Percentiles rank a stretch among this genome's conserved stretches.
Conservation (phyloP, 2,113 vertebrate species). For the Pteronura brasiliensis region DNA sequence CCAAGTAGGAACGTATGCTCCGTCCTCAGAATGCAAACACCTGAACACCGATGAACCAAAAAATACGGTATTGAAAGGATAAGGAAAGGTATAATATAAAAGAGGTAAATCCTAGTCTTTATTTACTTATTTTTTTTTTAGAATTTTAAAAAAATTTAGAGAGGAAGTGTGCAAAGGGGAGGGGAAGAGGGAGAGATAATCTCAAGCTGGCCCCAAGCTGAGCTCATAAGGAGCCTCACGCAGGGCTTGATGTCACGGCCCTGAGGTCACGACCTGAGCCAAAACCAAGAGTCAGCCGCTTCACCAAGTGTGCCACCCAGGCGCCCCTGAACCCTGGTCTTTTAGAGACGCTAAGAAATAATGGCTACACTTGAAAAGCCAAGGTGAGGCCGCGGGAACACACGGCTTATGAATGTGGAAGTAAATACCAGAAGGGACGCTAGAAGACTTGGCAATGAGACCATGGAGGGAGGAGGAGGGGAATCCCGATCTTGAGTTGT, state of each 20-base stretch:
- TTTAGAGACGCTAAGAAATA: neutral
- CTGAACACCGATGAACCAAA: neutral
- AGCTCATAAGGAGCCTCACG: neutral
- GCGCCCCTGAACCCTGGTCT: neutral
- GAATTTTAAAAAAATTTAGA: neutral
- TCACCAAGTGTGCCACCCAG: neutral
- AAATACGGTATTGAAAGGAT: neutral
- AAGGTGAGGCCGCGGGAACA: neutral
- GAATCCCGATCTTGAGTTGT: neutral
- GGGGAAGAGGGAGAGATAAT: neutral
- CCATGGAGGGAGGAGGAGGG: no score
- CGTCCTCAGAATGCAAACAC: neutral
- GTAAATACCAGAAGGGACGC: neutral
- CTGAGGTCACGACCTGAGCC: neutral
- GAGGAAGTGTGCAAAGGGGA: neutral
- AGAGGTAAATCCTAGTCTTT: neutral
- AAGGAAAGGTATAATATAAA: neutral
- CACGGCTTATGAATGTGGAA: neutral
- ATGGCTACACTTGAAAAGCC: slow-evolving; percentile 1
- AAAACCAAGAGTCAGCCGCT: neutral
- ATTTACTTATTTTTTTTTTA: neutral
- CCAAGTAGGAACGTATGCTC: neutral
- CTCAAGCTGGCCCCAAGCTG: neutral
- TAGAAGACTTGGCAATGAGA: neutral
- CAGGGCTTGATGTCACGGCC: neutral